Base-by-base conservation (phyloP, 2,797 vertebrate genomes). In the Premnoplex brunnescens region DNA sequence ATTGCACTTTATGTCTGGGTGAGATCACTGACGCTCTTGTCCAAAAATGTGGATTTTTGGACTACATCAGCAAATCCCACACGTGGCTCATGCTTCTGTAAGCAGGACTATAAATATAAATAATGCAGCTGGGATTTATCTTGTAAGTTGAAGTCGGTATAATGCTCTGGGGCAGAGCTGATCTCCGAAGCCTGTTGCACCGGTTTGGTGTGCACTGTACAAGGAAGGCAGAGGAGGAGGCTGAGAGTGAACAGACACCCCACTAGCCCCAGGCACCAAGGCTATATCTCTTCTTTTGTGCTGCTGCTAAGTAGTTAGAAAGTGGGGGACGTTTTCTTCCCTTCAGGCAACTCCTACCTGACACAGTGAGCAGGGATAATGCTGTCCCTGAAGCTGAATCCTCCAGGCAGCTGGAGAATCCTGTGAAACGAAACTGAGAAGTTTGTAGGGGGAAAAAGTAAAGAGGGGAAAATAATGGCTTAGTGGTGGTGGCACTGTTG, bases 71-170 rank as follows among this genome's bases (percentile, higher is more conserved):
- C 95, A 95, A 93, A 95, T 97, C 89, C 88, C 56, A 88, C 91
- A 88, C 4, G 74, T 95, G 93, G 71, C 86, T 97, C 80, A 37
- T 95, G 93, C 94, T 95, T 96, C 88, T 95, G 67, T 97, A 96
- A 96, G 95, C 94, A 93, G 94, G 93, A 85, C 96, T 95, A 96
- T 96, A 96, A 95, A 96, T 97, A 96, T 90, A 91, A 95, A 87
- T 91, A 95, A 96, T 51, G 81, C 95, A 95, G 93, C 91, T 96
- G 91, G 91, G 93, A 93, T 97, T 96, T 96, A 93, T 94, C 93
- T 74, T 90, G 56, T 85, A 86, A 73, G 85, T 94, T 94, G 88
- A 73, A 93, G 91, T 91, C 20, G 0, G 28, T 93, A 19, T 95
- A 93, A 96, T 96, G 71, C 88, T 95, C 83, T 93, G 59, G 28